Base-by-base conservation (phyloP, 2,888 invertebrate species). In the Melieria omissa region DNA sequence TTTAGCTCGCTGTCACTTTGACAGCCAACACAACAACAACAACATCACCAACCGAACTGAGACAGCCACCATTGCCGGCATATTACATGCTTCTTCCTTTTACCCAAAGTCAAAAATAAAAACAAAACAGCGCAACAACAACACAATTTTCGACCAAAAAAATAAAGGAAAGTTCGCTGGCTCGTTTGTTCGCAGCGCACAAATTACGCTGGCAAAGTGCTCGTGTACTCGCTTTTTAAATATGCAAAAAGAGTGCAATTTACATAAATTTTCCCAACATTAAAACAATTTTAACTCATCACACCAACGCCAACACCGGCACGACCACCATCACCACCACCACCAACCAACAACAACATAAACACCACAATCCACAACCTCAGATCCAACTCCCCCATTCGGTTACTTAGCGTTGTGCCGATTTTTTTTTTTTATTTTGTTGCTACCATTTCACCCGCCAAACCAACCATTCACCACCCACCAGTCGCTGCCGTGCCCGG, bases 211-310 rank as follows among this genome's bases (percentile, higher is more conserved):
- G 80, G 79, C 80, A 84, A 85, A 84, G 85, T 84, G 85, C 85
- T 84, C 85, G 81, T 84, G 82, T 82, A 86, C 80, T 83, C 84
- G 84, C 85, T 85, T 83, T 84, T 86, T 86, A 84, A 86, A 85
- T 86, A 85, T 85, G 84, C 85, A 85, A 85, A 85, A 85, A 85
- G 86, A 86, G 82, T 82, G 79, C 86, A 86, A 85, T 85, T 86
- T 85, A 80, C 85, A 85, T 85, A 85, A 83, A 85, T 85, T 86
- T 84, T 80, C 80, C 81, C 81, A 80, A 80, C 85, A 85, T 85
- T 86, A 86, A 86, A 86, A 84, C 85, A 84, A 84, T 84, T 84
- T 84, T 78, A 81, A 80, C 84, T 84, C 80, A 79, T 80, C 81
- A 80, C 82, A 82, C 81, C 72, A 61, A 41, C 61, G 71, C 58